Base-by-base conservation (phyloP, 2,888 invertebrate genomes). In the Euplagia quadripunctaria region DNA sequence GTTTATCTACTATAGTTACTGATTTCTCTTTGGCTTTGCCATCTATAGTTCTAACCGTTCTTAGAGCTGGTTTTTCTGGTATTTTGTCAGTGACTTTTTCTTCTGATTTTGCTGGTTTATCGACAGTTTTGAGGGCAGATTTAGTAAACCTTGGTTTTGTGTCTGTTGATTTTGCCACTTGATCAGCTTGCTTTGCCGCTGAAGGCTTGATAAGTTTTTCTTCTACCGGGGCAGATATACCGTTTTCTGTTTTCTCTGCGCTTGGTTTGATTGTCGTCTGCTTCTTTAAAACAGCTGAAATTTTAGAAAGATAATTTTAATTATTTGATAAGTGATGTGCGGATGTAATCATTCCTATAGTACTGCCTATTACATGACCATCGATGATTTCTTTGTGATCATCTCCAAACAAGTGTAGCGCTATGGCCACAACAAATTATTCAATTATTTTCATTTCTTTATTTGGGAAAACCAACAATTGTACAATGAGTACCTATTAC, bases 271-370 rank as follows among this genome's bases (percentile, higher is more conserved):
- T 88, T n/a, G 96, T 95, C 0, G 95, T 71, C 82, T 96, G 96
- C 75, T 96, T 96, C 79, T 94, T 96, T 71, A 96, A 85, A 55
- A 89, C 91, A 65, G 96, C 96, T 96, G 93, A 70, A 92, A 94
- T 70, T 77, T 70, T 72, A 63, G 14, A 11, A 16, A 63, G 11
- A 11, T 43, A 16, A 17, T 8, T 6, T 41, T 64, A 42, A 17
- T 17, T 43, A 16, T 9, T 41, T 31, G 63, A 2, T 8, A 2
- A 12, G 31, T 8, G 0, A 42, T 3, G 17, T 64, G 43, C 41
- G 14, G 31, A 51, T 41, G 17, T 41, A 51, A 20, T 51, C 1
- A 55, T 55, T 14, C 5, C 16, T n/a, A n/a, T 55, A 8, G 7
- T 55, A 55, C 43, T 43, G 5, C 43, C 43, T 6, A 43, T 43